Evolutionary conservation across 2,888 invertebrate genomes (phyloP).

Genomic region (Myathropa florea): DNA sequence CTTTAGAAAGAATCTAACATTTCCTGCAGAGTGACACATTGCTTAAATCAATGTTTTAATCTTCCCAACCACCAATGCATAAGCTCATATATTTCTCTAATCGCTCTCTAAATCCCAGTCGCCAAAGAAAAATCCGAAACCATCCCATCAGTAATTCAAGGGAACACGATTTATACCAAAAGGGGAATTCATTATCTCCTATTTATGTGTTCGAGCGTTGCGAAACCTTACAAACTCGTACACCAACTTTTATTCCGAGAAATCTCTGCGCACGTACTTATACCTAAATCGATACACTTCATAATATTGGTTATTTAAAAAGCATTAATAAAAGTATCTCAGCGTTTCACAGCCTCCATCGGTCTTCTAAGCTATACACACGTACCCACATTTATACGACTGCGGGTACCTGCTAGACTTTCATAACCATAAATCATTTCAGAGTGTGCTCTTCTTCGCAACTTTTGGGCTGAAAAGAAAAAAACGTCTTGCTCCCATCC

Average conservation of each 20-base stretch:
- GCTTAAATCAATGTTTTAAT: background rate
- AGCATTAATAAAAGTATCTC: slow-evolving; percentile 32
- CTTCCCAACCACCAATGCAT: background rate
- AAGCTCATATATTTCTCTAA: background rate
- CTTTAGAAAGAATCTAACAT: background rate
- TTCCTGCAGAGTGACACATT: background rate
- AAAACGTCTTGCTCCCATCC: slow-evolving; percentile 10
- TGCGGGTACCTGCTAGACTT: slow-evolving; percentile 18
- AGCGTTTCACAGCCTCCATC: background rate
- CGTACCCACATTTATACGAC: background rate
- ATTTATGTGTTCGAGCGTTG: background rate
- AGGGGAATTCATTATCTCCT: background rate
- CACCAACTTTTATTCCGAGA: background rate
- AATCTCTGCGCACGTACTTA: slow-evolving; percentile 47
- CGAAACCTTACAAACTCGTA: background rate
- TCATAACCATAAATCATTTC: slow-evolving; percentile 57
- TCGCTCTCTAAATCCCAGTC: background rate
- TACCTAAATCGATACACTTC: slow-evolving; percentile 46
- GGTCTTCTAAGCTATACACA: background rate
- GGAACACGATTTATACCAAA: background rate
- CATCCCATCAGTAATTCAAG: background rate
- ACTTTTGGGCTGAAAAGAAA: background rate
- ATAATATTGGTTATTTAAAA: slow-evolving; percentile 64
- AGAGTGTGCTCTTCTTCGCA: slow-evolving; percentile 19
- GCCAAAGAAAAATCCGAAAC: background rate